Evolutionary conservation across 2,888 invertebrate species (phyloP), one percentile per base, ranked within the genome.

Genomic region (Drosophila longiperda): DNA sequence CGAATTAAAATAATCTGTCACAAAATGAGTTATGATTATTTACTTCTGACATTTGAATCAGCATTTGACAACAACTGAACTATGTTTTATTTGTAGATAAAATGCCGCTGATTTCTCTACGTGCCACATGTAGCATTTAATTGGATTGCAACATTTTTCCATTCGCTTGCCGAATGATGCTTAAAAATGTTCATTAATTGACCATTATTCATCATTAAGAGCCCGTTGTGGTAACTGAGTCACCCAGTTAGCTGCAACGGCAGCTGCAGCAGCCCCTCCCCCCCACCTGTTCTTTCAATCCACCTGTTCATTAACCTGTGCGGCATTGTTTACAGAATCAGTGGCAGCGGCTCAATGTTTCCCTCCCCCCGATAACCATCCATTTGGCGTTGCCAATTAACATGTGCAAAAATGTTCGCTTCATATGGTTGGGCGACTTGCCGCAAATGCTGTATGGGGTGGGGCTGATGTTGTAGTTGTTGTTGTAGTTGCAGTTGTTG

Each of bases 391-490:
- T 53, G 42, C 32, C 67, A 65, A 68, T 62, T 78, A 59, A 59
- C 48, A 59, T 62, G 72, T 65, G 88, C 76, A 83, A 80, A 87
- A 83, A 69, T 86, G 57, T 79, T 67, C 82, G 89, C 77, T 89
- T 84, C 79, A 79, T 89, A 87, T 89, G 82, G 76, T 72, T 75
- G 70, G 60, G 74, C 73, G 70, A 74, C 73, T 40, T 72, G 75
- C 50, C 68, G 65, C 83, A 83, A 81, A 73, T 82, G 82, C 71
- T 72, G 73, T 61, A 65, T 58, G 69, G 64, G 70, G 59, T 68
- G 61, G 48, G 45, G 66, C 32, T 52, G 48, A 60, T 64, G 48
- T 42, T 65, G 59, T 26, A 26, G 26, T 26, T 26, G 50, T 42
- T 65, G 59, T 33, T 45, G 73, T 53, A 50, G 73, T 33, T 55